Conservation (phyloP, 1,140 invertebrate genomes). For the Macrostomum lignano region DNA sequence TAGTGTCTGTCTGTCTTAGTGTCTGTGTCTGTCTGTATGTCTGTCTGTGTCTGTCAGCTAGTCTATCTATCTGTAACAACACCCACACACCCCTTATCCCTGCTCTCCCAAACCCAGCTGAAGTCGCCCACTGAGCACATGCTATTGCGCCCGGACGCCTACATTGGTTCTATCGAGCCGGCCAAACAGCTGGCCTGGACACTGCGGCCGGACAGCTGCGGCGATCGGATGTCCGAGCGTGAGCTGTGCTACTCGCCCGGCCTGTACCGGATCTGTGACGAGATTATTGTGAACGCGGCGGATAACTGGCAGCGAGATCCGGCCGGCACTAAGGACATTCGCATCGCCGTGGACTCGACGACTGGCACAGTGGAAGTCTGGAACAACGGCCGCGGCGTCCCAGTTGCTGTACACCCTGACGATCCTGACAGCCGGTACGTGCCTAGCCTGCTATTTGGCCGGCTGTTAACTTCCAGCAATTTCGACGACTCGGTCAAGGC, state of each 20-base stretch:
- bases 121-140: slow-evolving; percentile 93
- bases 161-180: slow-evolving; percentile 72
- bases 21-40: too few relatives aligned
- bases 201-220: slow-evolving; percentile 65
- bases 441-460: slow-evolving; percentile 95
- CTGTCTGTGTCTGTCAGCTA: too few relatives aligned
- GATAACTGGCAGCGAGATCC: slow-evolving; percentile 91
- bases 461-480: slow-evolving; percentile 87
- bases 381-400: slow-evolving; percentile 94
- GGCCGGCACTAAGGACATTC: slow-evolving; percentile 58
- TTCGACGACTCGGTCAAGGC: slow-evolving; percentile 95
- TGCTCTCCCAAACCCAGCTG: slow-evolving; percentile 83
- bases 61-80: too few relatives aligned
- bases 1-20: too few relatives aligned
- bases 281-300: slow-evolving; percentile 91
- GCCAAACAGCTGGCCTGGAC: slow-evolving; percentile 48
- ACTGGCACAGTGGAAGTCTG: too few relatives aligned
- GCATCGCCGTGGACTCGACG: too few relatives aligned
- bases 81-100: too few relatives aligned
- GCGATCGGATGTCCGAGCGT: slow-evolving; percentile 46
- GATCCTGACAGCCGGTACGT: slow-evolving; percentile 96
- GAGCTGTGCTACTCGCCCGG: slow-evolving; percentile 81
- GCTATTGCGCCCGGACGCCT: slow-evolving; percentile 79
- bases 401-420: slow-evolving; percentile 66
- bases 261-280: slow-evolving; percentile 97